Evolutionary conservation across 2,797 vertebrate genomes (phyloP).

Genomic region (Parauchenoglanis punctatus): DNA sequence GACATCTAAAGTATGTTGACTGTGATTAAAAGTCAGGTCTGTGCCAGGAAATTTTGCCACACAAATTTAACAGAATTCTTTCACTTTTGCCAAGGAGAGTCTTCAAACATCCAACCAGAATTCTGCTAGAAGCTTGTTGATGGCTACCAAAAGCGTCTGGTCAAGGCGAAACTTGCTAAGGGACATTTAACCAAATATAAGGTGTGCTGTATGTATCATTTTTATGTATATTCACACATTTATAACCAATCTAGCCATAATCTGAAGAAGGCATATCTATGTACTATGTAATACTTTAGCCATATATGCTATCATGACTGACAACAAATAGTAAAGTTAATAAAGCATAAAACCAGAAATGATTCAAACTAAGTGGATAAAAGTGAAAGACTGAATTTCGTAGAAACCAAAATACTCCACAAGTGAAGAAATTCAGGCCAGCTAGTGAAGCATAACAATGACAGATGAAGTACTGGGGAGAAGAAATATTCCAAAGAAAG

Average conservation of each 20-base stretch:
- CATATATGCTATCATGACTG: neutral
- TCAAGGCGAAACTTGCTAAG: too few relatives aligned
- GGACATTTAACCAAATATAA: too few relatives aligned
- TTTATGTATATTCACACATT: neutral
- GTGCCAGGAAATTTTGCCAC: too few relatives aligned
- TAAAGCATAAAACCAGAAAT: neutral
- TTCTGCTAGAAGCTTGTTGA: too few relatives aligned
- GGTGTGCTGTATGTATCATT: too few relatives aligned
- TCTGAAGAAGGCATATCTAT: neutral
- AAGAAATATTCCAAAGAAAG: neutral
- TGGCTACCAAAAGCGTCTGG: too few relatives aligned
- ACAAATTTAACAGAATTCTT: too few relatives aligned
- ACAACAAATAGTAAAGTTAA: neutral
- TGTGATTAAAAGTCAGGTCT: too few relatives aligned
- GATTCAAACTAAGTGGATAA: neutral
- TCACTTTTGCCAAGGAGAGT: too few relatives aligned
- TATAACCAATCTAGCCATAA: neutral
- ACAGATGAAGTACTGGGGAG: neutral
- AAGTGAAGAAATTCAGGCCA: neutral
- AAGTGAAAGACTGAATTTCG: neutral
- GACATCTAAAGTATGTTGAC: too few relatives aligned
- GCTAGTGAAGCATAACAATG: neutral
- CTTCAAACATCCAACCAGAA: too few relatives aligned
- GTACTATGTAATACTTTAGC: neutral
- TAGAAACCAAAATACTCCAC: neutral